phyloP scores from a whole-genome alignment of 2,113 vertebrate species.

The Eclectus roratus region DNA sequence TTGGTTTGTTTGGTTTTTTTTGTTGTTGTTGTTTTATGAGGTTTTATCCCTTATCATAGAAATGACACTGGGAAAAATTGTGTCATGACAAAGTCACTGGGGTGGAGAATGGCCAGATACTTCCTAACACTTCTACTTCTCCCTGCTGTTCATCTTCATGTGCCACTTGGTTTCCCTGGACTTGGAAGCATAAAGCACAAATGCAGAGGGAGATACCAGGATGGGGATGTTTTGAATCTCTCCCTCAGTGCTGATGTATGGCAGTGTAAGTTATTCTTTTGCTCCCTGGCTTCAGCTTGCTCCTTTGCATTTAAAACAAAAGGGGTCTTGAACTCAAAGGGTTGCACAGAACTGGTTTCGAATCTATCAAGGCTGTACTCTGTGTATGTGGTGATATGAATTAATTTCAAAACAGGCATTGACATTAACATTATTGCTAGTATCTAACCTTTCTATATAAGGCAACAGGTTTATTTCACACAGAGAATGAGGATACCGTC shows the following conservation, averaged over 20 bases:
- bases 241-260: not conserved
- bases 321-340: not conserved
- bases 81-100: not conserved
- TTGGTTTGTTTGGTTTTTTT: not conserved
- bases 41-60: not conserved
- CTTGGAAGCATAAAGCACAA: not conserved
- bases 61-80: not conserved
- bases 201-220: not conserved
- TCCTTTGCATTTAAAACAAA: not conserved
- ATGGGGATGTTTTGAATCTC: not conserved
- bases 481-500: not conserved
- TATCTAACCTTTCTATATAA: not conserved
- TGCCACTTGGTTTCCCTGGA: not conserved
- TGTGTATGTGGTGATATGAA: not conserved
- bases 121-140: not conserved
- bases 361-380: not conserved
- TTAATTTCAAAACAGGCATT: not conserved
- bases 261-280: not conserved
- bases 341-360: not conserved
- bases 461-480: not conserved
- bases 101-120: not conserved
- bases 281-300: not conserved
- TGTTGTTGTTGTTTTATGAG: not conserved
- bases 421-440: not conserved
- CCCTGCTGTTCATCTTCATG: not conserved